These are phyloP conservation scores for Caenorhabditis inopinata DNA, from an alignment of 1,140 invertebrate species.

Conservation along the genomic window DNA sequence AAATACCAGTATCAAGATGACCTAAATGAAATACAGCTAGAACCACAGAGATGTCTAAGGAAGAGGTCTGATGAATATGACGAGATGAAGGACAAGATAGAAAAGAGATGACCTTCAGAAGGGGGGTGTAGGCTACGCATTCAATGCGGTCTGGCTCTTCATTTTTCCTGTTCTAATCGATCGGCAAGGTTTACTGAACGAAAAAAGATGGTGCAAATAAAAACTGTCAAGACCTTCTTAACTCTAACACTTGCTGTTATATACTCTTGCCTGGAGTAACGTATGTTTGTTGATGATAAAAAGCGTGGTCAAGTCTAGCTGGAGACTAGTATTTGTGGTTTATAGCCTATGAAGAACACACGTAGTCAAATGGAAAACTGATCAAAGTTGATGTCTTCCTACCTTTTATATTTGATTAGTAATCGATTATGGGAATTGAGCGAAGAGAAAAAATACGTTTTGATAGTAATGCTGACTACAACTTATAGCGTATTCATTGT, in stretches of 20 bases:
- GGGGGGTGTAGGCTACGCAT: neutral
- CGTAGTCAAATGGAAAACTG: neutral
- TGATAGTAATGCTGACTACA: slow-evolving; percentile 21
- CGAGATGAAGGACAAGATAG: neutral
- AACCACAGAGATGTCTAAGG: too few species aligned
- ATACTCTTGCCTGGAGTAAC: neutral
- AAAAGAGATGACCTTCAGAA: neutral
- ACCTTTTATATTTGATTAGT: neutral
- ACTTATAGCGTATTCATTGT: neutral
- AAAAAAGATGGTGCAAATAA: neutral
- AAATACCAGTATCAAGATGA: too few species aligned
- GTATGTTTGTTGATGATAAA: neutral
- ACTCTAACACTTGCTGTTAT: neutral
- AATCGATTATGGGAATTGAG: neutral
- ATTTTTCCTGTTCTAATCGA: too few species aligned
- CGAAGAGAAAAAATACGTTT: neutral
- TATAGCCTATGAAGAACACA: slow-evolving; percentile 21
- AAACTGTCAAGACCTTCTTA: neutral
- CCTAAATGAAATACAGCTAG: too few species aligned
- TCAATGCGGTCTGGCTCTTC: too few species aligned
- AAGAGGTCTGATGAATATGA: too few species aligned
- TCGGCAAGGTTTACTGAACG: too few species aligned
- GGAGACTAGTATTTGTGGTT: neutral
- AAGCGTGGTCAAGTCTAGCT: slow-evolving; percentile 8
- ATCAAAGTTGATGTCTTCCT: neutral